Base-by-base conservation (phyloP, 2,888 invertebrate genomes). In the Phanerotoma sp. region DNA sequence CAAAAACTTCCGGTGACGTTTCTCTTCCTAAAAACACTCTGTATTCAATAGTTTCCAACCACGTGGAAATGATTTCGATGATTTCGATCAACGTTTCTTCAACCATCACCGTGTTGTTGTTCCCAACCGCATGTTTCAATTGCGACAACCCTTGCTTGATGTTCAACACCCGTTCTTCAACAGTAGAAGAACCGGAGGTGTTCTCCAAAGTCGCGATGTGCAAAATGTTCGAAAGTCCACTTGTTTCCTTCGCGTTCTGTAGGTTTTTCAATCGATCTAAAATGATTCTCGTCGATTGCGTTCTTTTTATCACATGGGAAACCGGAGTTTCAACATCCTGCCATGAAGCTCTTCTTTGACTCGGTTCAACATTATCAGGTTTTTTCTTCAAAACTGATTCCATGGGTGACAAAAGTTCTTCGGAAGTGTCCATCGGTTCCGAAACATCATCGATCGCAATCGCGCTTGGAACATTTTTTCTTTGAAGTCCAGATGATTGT, bases 31-130 rank as follows among this genome's bases (percentile, higher is more conserved):
- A 73, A 65, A 84, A 87, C 42, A 91, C 88, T 66, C 86, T 84
- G 64, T 91, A 91, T 71, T 91, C 91, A 56, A 93, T 89, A 21
- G 88, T 90, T 78, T 93, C 90, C 38, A 93, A 74, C 90, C 92
- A 92, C 11, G 87, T 86, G 0, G 91, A 89, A 37, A 93, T 87
- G 0, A 86, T 88, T 75, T 92, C 89, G 42, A 92, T 86, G 0
- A 91, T 84, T 18, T 86, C 85, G 9, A 90, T 83, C 10, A 91
- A 81, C 37, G 84, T 86, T 64, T 84, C 85, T 73, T 91, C 88
- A 35, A 87, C 82, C 11, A 82, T 77, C 1, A 78, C 74, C 3
- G 81, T 78, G 70, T 75, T 68, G 15, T 68, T 89, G 80, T 57
- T 74, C 78, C 82, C 78, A 10, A 88, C 79, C 2, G 88, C 86